These are phyloP conservation scores for Cataglyphis livida DNA, from an alignment of 2,888 invertebrate genomes.

Conservation along the genomic window DNA sequence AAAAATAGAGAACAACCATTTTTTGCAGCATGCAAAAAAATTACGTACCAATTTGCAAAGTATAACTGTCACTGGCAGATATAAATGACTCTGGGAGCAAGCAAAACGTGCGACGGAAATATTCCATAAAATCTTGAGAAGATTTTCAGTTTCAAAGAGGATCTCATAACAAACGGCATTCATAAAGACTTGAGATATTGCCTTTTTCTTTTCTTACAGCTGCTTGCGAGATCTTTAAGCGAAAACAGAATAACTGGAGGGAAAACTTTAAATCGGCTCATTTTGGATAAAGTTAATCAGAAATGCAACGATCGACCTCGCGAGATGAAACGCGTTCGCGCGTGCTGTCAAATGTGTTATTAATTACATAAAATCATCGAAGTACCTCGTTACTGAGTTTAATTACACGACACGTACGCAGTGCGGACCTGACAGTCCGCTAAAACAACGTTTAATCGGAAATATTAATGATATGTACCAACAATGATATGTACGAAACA, in stretches of 20 bases:
- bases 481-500: background rate
- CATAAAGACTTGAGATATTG: constrained; percentile 43
- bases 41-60: constrained; percentile 44
- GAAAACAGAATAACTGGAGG: constrained; percentile 11
- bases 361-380: constrained; percentile 44
- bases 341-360: constrained; percentile 33
- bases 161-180: constrained; percentile 44
- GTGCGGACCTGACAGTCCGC: constrained; percentile 27
- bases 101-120: constrained; percentile 23
- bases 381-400: constrained; percentile 48
- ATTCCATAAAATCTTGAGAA: constrained; percentile 40
- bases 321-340: background rate
- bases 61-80: constrained; percentile 45
- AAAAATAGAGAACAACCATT: background rate
- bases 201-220: constrained; percentile 11
- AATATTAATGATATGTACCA: constrained; percentile 49
- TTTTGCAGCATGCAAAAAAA: constrained; percentile 27
- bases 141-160: constrained; percentile 45
- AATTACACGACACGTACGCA: constrained; percentile 34
- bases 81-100: constrained; percentile 30
- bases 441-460: constrained; percentile 44
- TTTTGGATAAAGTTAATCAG: constrained; percentile 6
- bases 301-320: constrained; percentile 34
- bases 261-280: constrained; percentile 2
- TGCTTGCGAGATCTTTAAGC: background rate